These are phyloP conservation scores for Crepidodera aurea DNA, from an alignment of 2,888 invertebrate genomes.

Conservation along the genomic window DNA sequence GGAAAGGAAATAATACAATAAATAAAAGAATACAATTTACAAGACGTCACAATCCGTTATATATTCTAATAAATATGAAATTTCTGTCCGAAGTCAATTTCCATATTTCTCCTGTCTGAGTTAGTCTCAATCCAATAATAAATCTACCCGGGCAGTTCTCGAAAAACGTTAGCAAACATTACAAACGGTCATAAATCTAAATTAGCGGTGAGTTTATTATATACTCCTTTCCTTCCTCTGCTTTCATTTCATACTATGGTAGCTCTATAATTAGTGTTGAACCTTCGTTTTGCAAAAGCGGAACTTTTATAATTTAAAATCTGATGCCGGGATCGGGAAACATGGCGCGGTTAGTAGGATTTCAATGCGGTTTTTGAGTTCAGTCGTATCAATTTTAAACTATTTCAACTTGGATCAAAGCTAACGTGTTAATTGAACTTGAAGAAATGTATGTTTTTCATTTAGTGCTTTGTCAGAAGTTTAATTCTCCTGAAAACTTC, in stretches of 20 bases:
- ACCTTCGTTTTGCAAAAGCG: neutral
- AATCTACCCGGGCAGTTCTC: neutral
- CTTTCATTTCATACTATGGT: neutral
- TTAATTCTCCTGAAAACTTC: too few species aligned
- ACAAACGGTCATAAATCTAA: neutral
- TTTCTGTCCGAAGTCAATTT: neutral
- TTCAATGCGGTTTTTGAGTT: too few species aligned
- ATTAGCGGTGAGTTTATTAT: slow-evolving; percentile 79
- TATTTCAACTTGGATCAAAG: too few species aligned
- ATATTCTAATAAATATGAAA: neutral
- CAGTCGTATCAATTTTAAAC: too few species aligned
- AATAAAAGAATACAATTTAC: too few species aligned
- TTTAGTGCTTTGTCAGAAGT: too few species aligned
- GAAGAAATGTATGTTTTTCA: too few species aligned
- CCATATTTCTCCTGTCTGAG: neutral
- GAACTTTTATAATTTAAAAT: neutral
- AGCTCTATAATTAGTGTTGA: neutral
- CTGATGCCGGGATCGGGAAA: neutral
- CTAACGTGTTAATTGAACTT: too few species aligned
- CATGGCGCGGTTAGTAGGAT: neutral
- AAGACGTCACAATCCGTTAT: too few species aligned
- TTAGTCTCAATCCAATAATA: neutral
- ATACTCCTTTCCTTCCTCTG: neutral
- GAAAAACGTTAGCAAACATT: neutral
- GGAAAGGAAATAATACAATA: too few species aligned